Percentiles rank a stretch among this genome's conserved stretches.
Conservation (phyloP, 2,888 invertebrate genomes). For the Halictus quadricinctus region DNA sequence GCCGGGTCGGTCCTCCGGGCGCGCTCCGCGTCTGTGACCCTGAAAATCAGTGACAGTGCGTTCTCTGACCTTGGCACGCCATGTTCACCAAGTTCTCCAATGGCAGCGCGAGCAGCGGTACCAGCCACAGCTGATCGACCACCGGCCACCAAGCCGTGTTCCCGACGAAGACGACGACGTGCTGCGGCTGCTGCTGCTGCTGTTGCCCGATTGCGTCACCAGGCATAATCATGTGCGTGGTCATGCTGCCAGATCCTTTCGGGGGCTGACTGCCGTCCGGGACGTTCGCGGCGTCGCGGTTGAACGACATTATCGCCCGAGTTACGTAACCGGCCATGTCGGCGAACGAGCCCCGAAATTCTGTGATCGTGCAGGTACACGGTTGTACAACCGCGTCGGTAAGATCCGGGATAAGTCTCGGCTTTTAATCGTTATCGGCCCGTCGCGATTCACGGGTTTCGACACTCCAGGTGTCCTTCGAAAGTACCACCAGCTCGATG, state of each 20-base stretch:
- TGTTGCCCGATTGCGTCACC: conserved; percentile 22
- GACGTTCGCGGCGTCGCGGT: conserved; percentile 6
- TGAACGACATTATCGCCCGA: conserved; percentile 24
- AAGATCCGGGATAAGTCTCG: not conserved
- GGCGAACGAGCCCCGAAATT: conserved; percentile 11
- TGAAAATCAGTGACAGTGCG: conserved; percentile 58
- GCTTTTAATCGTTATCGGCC: not conserved
- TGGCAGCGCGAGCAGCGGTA: conserved; percentile 44
- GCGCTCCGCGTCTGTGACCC: conserved; percentile 38
- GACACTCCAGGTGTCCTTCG: not conserved
- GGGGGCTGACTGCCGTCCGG: conserved; percentile 3
- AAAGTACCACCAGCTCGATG: not conserved
- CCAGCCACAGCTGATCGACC: conserved; percentile 56
- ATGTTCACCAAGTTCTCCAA: conserved; percentile 46
- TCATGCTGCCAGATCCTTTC: not conserved
- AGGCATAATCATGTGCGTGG: conserved; percentile 49
- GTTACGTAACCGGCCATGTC: conserved; percentile 36
- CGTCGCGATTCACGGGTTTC: not conserved
- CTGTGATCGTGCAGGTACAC: not conserved
- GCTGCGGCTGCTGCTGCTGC: not conserved
- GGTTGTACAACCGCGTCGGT: not conserved
- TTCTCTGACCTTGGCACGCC: conserved; percentile 59
- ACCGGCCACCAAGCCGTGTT: conserved; percentile 34
- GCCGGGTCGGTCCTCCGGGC: not conserved
- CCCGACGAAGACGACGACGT: conserved; percentile 11